Evolutionary conservation across 2,888 invertebrate species (phyloP).

Genomic region (Sinhomidia bicolor): DNA sequence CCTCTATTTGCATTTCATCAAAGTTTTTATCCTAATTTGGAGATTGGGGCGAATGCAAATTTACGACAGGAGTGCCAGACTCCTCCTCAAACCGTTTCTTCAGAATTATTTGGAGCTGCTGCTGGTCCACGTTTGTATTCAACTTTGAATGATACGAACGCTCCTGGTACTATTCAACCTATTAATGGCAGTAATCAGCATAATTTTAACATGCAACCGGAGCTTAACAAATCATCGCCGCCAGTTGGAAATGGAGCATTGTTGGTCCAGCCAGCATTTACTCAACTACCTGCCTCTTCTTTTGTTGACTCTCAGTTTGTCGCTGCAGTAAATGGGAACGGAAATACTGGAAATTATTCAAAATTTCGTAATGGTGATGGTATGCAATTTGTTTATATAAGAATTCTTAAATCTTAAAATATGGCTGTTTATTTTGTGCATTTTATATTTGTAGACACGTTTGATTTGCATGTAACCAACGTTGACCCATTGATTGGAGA

Average conservation of each 20-base stretch:
- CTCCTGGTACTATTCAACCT: conserved; percentile 10
- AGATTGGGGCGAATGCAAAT: conserved; percentile 23
- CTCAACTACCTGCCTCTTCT: not conserved
- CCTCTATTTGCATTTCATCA: conserved; percentile 70
- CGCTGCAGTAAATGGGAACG: not conserved
- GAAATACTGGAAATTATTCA: conserved; percentile 24
- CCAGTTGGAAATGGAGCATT: conserved; percentile 11
- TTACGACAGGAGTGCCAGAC: conserved; percentile 61
- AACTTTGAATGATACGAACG: conserved; percentile 29
- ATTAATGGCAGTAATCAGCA: conserved; percentile 27
- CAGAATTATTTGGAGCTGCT: conserved; percentile 8
- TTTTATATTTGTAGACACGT: conserved; percentile 42
- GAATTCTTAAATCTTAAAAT: too few species aligned
- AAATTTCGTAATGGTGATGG: conserved; percentile 48
- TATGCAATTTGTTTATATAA: too few species aligned
- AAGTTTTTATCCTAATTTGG: conserved; percentile 55
- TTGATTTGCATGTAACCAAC: conserved; percentile 71
- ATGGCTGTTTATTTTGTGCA: conserved; percentile 17
- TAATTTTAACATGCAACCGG: conserved; percentile 45
- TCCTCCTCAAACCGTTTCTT: conserved; percentile 13
- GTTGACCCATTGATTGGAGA: conserved; percentile 70
- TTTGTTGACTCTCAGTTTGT: not conserved
- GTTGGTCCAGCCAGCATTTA: not conserved
- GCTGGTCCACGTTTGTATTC: conserved; percentile 48
- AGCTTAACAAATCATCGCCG: conserved; percentile 8